Conservation (phyloP, 2,888 invertebrate genomes). For the Congeria kusceri region DNA sequence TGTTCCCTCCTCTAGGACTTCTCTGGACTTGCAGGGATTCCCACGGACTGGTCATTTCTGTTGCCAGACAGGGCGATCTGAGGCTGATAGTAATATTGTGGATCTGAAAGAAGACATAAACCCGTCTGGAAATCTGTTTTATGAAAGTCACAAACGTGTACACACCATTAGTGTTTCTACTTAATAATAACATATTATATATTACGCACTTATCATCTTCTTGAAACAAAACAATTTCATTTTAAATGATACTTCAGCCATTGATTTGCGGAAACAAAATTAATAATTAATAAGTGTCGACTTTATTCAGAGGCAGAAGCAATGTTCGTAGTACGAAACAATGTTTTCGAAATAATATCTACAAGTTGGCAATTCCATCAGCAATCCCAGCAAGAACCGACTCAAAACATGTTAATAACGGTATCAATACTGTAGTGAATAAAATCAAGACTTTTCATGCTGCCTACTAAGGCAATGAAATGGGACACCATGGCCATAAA, state of each 20-base stretch:
- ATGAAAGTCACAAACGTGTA: neutral
- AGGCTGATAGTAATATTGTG: constrained; percentile 59
- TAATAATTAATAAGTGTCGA: too few relatives aligned
- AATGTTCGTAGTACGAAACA: too few relatives aligned
- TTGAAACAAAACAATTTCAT: neutral
- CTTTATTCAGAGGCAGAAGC: too few relatives aligned
- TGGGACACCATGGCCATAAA: constrained; percentile 16
- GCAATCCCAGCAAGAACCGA: neutral
- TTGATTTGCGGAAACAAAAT: too few relatives aligned
- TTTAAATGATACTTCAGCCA: too few relatives aligned
- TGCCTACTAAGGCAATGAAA: neutral
- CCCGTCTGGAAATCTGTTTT: neutral
- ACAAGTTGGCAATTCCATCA: too few relatives aligned
- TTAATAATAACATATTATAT: neutral
- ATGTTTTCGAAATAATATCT: too few relatives aligned
- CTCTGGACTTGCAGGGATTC: constrained; percentile 52
- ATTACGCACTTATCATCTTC: neutral
- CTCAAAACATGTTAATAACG: neutral
- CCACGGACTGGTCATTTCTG: constrained; percentile 44
- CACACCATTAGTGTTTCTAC: neutral
- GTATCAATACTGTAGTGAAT: neutral
- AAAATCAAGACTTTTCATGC: neutral
- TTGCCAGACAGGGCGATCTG: constrained; percentile 27
- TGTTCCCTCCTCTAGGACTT: constrained; percentile 53
- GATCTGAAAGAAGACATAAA: constrained; percentile 43